phyloP scores from a whole-genome alignment of 1,140 invertebrate species.

The Belonocnema kinseyi region DNA sequence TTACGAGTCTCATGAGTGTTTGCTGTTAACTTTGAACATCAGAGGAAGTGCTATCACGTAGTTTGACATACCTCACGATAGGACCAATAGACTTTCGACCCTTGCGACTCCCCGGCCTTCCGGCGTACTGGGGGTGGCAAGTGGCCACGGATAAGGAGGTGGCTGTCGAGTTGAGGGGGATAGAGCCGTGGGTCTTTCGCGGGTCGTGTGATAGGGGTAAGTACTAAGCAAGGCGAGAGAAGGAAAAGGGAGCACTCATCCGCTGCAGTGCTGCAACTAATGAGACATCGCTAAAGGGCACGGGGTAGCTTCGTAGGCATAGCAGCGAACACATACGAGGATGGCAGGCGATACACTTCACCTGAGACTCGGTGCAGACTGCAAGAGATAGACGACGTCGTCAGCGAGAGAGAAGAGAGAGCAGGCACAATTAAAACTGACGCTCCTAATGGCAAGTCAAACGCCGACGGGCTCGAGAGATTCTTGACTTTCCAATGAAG shows the following conservation, averaged over 20 bases:
- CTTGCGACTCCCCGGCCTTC: constrained; percentile 42
- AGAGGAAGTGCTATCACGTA: neutral
- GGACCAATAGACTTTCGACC: constrained; percentile 52
- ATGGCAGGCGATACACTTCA: constrained; percentile 73
- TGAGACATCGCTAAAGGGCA: constrained; percentile 77
- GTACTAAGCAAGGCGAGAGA: constrained; percentile 37
- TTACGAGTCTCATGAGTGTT: no score
- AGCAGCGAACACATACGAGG: constrained; percentile 62
- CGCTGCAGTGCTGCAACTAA: constrained; percentile 75
- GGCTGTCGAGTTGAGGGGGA: constrained; percentile 63
- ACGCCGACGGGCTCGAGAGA: constrained; percentile 75
- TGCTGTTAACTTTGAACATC: neutral
- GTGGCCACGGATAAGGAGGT: constrained; percentile 66
- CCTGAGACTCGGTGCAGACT: constrained; percentile 71
- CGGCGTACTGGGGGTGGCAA: constrained; percentile 51
- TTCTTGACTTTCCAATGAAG: constrained; percentile 77
- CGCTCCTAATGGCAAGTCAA: constrained; percentile 77
- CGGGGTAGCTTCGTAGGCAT: constrained; percentile 62
- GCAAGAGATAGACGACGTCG: constrained; percentile 67
- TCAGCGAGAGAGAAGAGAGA: constrained; percentile 43
- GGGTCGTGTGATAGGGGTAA: constrained; percentile 37
- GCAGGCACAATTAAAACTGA: constrained; percentile 77
- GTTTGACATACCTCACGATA: neutral
- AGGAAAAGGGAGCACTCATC: constrained; percentile 68
- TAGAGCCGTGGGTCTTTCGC: constrained; percentile 39